Base-by-base conservation (phyloP, 2,888 invertebrate species). In the Patella depressa region DNA sequence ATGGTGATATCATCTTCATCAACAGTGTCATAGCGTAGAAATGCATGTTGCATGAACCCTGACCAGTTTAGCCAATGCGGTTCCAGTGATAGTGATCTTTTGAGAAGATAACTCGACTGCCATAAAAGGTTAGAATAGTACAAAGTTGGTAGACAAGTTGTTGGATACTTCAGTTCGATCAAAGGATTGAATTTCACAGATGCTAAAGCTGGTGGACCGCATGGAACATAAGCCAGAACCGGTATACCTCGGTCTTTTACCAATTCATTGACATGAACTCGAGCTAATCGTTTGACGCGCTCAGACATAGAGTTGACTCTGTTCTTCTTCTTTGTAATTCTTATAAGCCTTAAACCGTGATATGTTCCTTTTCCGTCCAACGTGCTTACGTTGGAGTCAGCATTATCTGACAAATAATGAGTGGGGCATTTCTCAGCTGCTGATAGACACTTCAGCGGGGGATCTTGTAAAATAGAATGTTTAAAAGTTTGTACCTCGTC, bases 1-100 rank as follows among this genome's bases (percentile, higher is more conserved):
- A 71, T n/a, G 45, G 29, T 17, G 12, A 71, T 24, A 19, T 71
- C 71, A 71, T n/a, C n/a, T 17, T 59, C 19, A 19, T 17, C n/a
- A 59, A 17, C 9, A n/a, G 59, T 17, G n/a, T 59, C n/a, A 59
- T 59, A n/a, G 17, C 53, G 71, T 17, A 29, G 17, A 53, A 34
- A 71, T 29, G 29, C 71, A 71, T 34, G 45, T 24, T 71, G 71
- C 71, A 71, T 71, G 53, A 71, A 71, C 17, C 71, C 71, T 45
- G 71, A 71, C 71, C 34, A 71, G 53, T 29, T 71, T 34, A 34
- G 4, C 45, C 7, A 45, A 45, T 45, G 45, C 17, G 71, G 71
- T 71, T 29, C 29, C 29, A 45, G 71, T 65, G 24, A n/a, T 71
- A 15, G n/a, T 53, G 71, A 19, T 17, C 14, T 71, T 19, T 24